Evolutionary conservation across 2,797 vertebrate species (phyloP).

Genomic region (Tachyglossus aculeatus): DNA sequence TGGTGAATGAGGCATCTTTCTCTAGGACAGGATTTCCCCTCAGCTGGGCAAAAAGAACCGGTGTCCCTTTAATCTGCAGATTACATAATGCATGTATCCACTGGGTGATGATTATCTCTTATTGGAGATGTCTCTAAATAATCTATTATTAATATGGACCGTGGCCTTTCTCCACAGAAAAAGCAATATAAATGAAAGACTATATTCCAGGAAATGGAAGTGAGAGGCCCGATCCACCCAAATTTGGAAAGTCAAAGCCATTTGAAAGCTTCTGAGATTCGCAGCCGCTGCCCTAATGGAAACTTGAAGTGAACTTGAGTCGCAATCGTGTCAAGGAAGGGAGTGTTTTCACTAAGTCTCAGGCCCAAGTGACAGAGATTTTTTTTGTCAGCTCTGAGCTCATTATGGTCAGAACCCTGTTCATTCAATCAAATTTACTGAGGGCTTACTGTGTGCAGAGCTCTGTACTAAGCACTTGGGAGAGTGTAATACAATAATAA

Average conservation of each 20-base stretch:
- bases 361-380: no score
- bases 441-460: no score
- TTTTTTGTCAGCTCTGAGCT: no score
- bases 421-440: no score
- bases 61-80: background rate
- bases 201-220: background rate
- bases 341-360: no score
- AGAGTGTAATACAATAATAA: no score
- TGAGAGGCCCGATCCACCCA: background rate
- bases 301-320: slow-evolving; percentile 1
- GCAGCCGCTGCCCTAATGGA: background rate
- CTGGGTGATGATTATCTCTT: slow-evolving; percentile 1
- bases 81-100: slow-evolving; percentile 35
- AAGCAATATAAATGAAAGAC: background rate
- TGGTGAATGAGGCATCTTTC: no score
- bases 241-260: slow-evolving; percentile 10
- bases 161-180: slow-evolving; percentile 18
- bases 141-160: slow-evolving; percentile 50
- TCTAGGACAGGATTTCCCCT: no score
- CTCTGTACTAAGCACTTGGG: no score
- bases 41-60: no score
- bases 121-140: slow-evolving; percentile 30
- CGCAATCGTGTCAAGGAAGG: background rate
- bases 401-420: no score
- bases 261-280: slow-evolving; percentile 16